These are phyloP conservation scores for Umimayanthus chanpuru DNA, from an alignment of 92 coral and sea anemone species.

Conservation along the genomic window DNA sequence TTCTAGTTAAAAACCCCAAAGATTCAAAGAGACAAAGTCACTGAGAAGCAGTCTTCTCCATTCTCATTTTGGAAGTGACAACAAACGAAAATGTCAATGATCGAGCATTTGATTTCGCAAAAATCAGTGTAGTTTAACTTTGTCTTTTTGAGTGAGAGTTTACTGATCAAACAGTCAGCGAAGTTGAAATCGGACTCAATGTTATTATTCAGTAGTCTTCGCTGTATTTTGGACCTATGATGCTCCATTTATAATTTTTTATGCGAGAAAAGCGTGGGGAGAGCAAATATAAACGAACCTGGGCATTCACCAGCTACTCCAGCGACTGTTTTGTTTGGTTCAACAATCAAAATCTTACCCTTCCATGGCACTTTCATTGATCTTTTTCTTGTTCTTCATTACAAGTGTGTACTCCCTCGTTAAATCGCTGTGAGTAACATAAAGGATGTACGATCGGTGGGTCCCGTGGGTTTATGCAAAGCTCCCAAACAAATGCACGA, in stretches of 20 bases:
- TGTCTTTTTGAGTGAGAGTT: not conserved
- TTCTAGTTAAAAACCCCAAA: not conserved
- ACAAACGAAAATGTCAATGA: not conserved
- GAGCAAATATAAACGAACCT: not conserved
- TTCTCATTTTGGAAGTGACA: not conserved
- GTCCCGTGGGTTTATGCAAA: constrained; percentile 52
- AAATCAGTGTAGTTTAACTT: not conserved
- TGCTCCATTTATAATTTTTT: not conserved
- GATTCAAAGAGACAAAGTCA: not conserved
- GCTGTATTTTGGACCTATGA: not conserved
- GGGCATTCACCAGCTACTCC: constrained; percentile 13
- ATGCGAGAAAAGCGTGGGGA: constrained; percentile 22
- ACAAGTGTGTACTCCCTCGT: constrained; percentile 23
- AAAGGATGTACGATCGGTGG: constrained; percentile 27
- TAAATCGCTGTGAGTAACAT: constrained; percentile 28
- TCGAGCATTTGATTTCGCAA: not conserved
- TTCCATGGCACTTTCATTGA: constrained; percentile 37
- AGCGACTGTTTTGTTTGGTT: not conserved
- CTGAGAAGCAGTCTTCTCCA: not conserved
- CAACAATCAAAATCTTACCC: constrained; percentile 25
- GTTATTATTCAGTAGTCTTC: not conserved
- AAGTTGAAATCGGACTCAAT: not conserved
- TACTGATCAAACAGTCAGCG: not conserved
- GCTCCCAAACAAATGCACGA: constrained; percentile 38
- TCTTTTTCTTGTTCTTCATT: constrained; percentile 39